Conservation (phyloP, 2,888 invertebrate species). For the Drosophila cognata region DNA sequence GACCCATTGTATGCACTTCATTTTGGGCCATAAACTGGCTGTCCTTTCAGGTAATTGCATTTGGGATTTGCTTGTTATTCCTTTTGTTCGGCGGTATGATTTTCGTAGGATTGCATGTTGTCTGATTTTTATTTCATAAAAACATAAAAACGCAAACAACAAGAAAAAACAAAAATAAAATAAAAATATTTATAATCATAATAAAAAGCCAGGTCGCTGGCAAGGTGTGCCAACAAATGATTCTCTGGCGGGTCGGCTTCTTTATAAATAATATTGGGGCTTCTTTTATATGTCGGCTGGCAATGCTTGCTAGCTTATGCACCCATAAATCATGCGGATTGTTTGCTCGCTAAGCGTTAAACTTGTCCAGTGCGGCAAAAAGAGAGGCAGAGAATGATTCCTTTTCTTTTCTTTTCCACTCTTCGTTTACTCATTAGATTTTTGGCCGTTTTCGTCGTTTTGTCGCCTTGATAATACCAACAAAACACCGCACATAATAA, state of each 20-base stretch:
- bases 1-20: slow-evolving; percentile 26
- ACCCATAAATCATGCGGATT: slow-evolving; percentile 70
- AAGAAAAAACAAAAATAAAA: slow-evolving; percentile 7
- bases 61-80: neutral
- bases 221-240: slow-evolving; percentile 62
- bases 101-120: slow-evolving; percentile 50
- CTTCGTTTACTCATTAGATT: slow-evolving; percentile 72
- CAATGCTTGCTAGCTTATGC: slow-evolving; percentile 17
- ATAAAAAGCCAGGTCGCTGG: slow-evolving; percentile 53
- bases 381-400: neutral
- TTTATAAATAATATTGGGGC: slow-evolving; percentile 50
- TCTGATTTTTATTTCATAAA: slow-evolving; percentile 67
- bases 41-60: slow-evolving; percentile 35
- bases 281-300: slow-evolving; percentile 22
- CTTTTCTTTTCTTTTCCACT: slow-evolving; percentile 2
- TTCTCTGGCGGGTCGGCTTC: slow-evolving; percentile 44
- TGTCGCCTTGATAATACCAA: slow-evolving; percentile 50
- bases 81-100: neutral
- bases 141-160: slow-evolving; percentile 51
- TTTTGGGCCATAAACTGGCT: slow-evolving; percentile 14
- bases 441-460: slow-evolving; percentile 51
- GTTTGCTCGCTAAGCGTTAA: slow-evolving; percentile 58
- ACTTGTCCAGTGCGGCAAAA: slow-evolving; percentile 13
- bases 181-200: slow-evolving; percentile 60
- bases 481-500: slow-evolving; percentile 67